Percentiles rank a stretch among this genome's conserved stretches.
Conservation (phyloP, 2,797 vertebrate species). For the Enteromius afrohamiltoni region DNA sequence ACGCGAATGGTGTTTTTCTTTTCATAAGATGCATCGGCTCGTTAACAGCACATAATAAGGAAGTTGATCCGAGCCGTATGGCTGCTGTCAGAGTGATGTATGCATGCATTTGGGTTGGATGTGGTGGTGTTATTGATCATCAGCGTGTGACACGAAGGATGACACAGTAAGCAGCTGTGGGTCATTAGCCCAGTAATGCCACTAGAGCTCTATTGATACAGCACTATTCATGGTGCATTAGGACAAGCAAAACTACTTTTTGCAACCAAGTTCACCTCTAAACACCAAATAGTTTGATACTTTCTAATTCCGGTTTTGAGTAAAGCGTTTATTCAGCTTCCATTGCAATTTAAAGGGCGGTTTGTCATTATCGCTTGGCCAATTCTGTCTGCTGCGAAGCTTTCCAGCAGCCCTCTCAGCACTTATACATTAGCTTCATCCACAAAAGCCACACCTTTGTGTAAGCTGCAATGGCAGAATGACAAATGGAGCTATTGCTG, state of each 20-base stretch:
- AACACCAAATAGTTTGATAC: neutral
- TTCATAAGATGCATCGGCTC: neutral
- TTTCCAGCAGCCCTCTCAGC: constrained; percentile 15
- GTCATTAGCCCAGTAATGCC: constrained; percentile 26
- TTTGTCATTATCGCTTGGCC: neutral
- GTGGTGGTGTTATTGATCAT: constrained; percentile 27
- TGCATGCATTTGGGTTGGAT: constrained; percentile 9
- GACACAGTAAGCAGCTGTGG: constrained; percentile 10
- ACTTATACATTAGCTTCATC: constrained; percentile 22
- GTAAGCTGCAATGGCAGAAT: constrained; percentile 22
- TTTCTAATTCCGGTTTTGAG: neutral
- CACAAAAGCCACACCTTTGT: constrained; percentile 36
- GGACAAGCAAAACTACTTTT: neutral
- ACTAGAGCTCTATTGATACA: neutral
- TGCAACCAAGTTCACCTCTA: neutral
- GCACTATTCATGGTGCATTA: constrained; percentile 3
- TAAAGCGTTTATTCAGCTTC: neutral
- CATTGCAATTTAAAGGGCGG: neutral
- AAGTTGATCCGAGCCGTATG: neutral
- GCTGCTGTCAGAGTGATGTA: constrained; percentile 27
- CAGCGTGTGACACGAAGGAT: neutral
- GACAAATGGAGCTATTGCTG: constrained; percentile 30
- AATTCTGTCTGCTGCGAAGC: neutral
- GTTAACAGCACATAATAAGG: neutral
- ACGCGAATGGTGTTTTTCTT: neutral